Evolutionary conservation across 1,140 invertebrate genomes (phyloP), one percentile per base, ranked within the genome.

Genomic region (Daktulosphaira vitifoliae): DNA sequence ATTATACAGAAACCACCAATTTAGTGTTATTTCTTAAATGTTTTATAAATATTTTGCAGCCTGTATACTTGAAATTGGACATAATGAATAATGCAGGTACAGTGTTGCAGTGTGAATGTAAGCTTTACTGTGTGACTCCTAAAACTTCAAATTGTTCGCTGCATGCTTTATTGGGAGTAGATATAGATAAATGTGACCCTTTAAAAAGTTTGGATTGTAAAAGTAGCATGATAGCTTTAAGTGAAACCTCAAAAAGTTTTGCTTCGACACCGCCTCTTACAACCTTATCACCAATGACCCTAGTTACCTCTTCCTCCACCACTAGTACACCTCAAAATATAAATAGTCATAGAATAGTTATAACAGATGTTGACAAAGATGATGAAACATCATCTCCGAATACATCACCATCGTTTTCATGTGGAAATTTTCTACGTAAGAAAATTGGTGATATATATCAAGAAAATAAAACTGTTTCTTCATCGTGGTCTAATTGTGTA

Each of bases 71-170:
- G 73, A 82, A 79, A 73, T 78, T 84, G 74, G 77, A 79, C 72
- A 79, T 90, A 71, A 79, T 81, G 73, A 76, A 77, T 72, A 81
- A 86, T 72, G 80, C 86, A 89, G 88, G 88, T 89, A 89, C 78
- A 76, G 78, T 87, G 42, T 15, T 51, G 53, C 44, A 59, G 54
- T 62, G 56, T 62, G 56, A 22, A 46, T 62, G 56, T 62, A 62
- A 62, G 56, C 56, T 62, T 62, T 46, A 48, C 23, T 13, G 56
- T 62, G 56, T 62, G 56, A 15, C 26, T 44, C 56, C 56, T 23
- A 20, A 62, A 48, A 46, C 42, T 39, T 39, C 44, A 62, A 48
- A 46, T 6, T 6, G 5, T 62, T 25, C 56, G 29, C 25, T 33
- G 56, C 56, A 62, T 62, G 56, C 56, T 62, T 62, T 62, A 5